These are phyloP conservation scores for Platysteira castanea DNA, from an alignment of 2,113 vertebrate genomes.

Conservation along the genomic window DNA sequence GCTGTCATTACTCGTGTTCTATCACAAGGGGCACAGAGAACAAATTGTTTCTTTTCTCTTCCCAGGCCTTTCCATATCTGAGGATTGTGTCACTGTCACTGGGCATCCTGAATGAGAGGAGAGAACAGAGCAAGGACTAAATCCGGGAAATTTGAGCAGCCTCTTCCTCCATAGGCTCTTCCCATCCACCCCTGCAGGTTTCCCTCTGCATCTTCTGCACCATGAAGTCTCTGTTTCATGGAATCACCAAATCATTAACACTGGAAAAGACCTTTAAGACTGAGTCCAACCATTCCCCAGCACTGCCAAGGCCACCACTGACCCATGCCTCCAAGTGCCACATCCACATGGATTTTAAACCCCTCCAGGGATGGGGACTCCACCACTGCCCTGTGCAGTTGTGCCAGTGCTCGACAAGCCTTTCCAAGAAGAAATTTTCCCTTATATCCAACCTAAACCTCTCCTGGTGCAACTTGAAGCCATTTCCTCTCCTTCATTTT, in stretches of 20 bases:
- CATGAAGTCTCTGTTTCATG: neutral
- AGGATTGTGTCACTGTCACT: neutral
- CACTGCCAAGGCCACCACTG: neutral
- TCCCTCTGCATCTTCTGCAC: neutral
- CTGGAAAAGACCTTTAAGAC: neutral
- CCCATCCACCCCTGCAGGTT: neutral
- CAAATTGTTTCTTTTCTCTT: neutral
- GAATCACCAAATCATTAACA: neutral
- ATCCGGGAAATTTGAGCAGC: neutral
- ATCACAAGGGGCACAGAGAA: neutral
- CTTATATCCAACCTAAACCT: neutral
- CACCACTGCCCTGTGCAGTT: neutral
- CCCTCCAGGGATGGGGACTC: neutral
- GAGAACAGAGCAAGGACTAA: neutral
- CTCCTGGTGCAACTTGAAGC: neutral
- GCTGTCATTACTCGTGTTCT: neutral
- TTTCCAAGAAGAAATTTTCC: no score
- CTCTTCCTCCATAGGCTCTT: neutral
- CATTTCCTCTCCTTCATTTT: neutral
- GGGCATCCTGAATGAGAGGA: neutral
- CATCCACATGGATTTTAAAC: rapidly evolving
- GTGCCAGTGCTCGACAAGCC: no score
- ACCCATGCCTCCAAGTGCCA: neutral
- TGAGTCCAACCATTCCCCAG: neutral
- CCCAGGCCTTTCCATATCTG: neutral